Percentiles rank a stretch among this genome's conserved stretches.
These are phyloP conservation scores for Macquaria australasica DNA, from an alignment of 2,113 vertebrate species.

Conservation along the genomic window DNA sequence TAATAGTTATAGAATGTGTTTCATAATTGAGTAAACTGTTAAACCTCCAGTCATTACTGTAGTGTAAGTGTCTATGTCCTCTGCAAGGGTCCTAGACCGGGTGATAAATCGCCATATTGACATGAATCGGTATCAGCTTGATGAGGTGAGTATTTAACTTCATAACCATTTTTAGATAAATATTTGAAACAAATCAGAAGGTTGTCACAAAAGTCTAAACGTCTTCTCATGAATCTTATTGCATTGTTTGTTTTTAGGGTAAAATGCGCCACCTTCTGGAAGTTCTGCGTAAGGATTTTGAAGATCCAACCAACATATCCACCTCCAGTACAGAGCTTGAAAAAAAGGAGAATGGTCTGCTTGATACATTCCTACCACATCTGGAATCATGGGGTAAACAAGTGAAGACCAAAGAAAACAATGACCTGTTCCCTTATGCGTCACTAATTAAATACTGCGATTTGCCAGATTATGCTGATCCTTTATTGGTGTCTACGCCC, in stretches of 20 bases:
- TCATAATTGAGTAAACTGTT: neutral
- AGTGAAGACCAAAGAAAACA: conserved; percentile 52
- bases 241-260: conserved; percentile 68
- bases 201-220: neutral
- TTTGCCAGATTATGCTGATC: conserved; percentile 20
- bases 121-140: conserved; percentile 81
- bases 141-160: conserved; percentile 73
- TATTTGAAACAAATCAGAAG: neutral
- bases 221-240: neutral
- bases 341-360: conserved; percentile 40
- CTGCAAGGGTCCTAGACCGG: conserved; percentile 76
- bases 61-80: conserved; percentile 28
- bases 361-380: conserved; percentile 39
- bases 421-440: conserved; percentile 21
- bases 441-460: conserved; percentile 47
- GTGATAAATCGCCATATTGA: conserved; percentile 83
- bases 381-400: conserved; percentile 33
- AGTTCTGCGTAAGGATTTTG: conserved; percentile 79
- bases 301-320: conserved; percentile 59
- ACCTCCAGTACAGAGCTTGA: conserved; percentile 34
- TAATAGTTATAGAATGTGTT: neutral
- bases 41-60: neutral
- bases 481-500: conserved; percentile 37
- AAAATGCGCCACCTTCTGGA: conserved; percentile 87
- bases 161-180: neutral